Percentiles rank a stretch among this genome's conserved stretches.
phyloP scores from a whole-genome alignment of 2,888 invertebrate genomes.

The Cosmorhoe ocellata region DNA sequence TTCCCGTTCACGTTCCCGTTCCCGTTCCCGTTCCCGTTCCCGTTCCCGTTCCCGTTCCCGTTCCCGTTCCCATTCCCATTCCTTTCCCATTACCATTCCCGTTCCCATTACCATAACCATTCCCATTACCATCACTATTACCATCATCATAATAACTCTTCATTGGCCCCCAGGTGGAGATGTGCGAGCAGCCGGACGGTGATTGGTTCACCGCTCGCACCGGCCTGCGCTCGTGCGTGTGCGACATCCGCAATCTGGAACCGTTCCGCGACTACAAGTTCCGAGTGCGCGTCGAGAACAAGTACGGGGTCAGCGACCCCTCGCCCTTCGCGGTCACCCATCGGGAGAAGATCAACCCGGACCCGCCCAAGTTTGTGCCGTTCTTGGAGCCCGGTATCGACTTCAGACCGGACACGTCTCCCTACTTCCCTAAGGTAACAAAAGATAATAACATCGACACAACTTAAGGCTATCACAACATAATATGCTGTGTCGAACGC shows the following conservation, averaged over 20 bases:
- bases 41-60: too few relatives aligned
- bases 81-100: too few relatives aligned
- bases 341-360: conserved; percentile 89
- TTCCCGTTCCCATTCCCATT: too few relatives aligned
- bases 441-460: too few relatives aligned
- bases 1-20: too few relatives aligned
- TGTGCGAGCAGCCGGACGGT: conserved; percentile 94
- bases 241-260: conserved; percentile 94
- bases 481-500: too few relatives aligned
- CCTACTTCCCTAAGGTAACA: conserved; percentile 89
- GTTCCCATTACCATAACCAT: too few relatives aligned
- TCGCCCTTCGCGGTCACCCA: conserved; percentile 94
- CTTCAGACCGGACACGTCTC: conserved; percentile 92
- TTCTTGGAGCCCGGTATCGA: conserved; percentile 91
- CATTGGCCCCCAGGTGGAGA: conserved; percentile 90
- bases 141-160: too few relatives aligned
- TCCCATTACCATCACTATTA: too few relatives aligned
- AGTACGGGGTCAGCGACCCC: conserved; percentile 97
- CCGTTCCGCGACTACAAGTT: conserved; percentile 98
- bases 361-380: conserved; percentile 90
- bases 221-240: conserved; percentile 93
- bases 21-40: too few relatives aligned
- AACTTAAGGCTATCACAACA: too few relatives aligned
- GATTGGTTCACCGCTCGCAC: conserved; percentile 95
- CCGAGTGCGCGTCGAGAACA: conserved; percentile 97